Conservation (phyloP, 2,797 vertebrate species). For the Coreius guichenoti region DNA sequence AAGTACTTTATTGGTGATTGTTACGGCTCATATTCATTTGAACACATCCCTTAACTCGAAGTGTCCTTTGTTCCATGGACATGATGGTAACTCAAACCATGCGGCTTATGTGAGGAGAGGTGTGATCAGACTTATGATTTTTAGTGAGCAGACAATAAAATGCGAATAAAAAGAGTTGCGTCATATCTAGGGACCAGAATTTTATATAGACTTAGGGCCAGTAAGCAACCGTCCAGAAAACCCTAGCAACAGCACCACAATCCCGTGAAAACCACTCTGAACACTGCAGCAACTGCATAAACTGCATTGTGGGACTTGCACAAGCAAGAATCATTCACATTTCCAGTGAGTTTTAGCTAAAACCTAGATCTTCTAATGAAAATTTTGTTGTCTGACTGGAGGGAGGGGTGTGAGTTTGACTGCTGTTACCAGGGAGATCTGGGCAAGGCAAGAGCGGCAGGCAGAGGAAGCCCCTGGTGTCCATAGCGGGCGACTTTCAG, state of each 20-base stretch:
- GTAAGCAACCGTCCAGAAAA: conserved; percentile 5
- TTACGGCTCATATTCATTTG: neutral
- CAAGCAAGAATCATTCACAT: neutral
- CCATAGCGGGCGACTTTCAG: conserved; percentile 38
- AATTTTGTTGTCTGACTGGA: conserved; percentile 19
- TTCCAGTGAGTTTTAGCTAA: neutral
- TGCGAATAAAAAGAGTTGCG: neutral
- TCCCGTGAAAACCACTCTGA: neutral
- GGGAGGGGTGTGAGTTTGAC: conserved; percentile 51
- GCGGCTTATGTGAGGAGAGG: neutral
- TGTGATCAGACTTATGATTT: neutral
- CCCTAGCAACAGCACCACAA: conserved; percentile 5
- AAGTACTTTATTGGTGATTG: conserved; percentile 1
- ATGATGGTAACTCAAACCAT: neutral
- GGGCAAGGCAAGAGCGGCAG: conserved; percentile 63
- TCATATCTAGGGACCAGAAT: neutral
- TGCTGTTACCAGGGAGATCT: conserved; percentile 70
- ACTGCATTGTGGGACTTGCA: neutral
- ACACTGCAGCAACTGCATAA: neutral
- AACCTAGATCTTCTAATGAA: conserved; percentile 17
- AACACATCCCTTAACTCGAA: neutral
- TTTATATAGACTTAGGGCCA: neutral
- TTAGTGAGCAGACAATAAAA: neutral
- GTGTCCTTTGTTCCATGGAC: neutral
- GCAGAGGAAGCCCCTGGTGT: conserved; percentile 61